These are phyloP conservation scores for Meandrina meandrites DNA, from an alignment of 92 coral and sea anemone genomes.

Conservation along the genomic window DNA sequence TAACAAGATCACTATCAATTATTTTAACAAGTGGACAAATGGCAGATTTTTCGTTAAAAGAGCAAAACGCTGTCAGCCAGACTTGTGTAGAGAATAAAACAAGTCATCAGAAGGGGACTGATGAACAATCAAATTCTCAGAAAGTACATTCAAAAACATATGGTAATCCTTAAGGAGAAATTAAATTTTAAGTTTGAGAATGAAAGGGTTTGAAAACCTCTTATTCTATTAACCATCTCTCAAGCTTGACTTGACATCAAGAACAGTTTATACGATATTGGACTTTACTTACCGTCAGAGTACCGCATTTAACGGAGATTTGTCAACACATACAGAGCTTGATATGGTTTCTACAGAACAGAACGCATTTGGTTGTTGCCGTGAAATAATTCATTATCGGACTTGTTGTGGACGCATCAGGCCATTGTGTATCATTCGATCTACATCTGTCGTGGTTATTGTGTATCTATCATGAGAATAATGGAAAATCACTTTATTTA, in stretches of 20 bases:
- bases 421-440: not conserved
- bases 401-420: not conserved
- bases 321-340: not conserved
- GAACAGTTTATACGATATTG: not conserved
- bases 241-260: not conserved
- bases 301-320: not conserved
- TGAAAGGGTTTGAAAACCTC: not conserved
- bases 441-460: not conserved
- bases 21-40: not conserved
- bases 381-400: not conserved
- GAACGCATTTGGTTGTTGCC: not conserved
- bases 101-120: not conserved
- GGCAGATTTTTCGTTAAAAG: not conserved
- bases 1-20: not conserved
- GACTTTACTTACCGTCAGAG: not conserved
- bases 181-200: not conserved
- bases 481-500: not conserved
- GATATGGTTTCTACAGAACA: not conserved
- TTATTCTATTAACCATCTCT: not conserved
- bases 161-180: not conserved
- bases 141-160: not conserved
- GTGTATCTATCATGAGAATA: not conserved
- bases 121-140: not conserved
- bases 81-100: not conserved
- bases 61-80: not conserved